Evolutionary conservation across 2,113 vertebrate species (phyloP), one percentile per base, ranked within the genome.

Genomic region (Notothenia coriiceps): DNA sequence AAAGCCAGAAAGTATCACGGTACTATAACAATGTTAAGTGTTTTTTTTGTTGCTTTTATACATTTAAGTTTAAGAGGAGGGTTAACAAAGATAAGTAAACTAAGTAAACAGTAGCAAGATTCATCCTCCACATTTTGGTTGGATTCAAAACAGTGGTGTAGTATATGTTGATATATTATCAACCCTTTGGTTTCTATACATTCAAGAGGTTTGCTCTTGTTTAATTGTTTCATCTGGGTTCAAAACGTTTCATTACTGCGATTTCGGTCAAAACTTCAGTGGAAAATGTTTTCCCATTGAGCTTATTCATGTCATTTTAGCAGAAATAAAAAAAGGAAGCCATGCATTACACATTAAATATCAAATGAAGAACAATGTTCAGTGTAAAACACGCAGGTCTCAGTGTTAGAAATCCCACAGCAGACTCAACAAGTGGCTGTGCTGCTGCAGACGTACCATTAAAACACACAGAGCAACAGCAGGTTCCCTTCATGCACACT

Each of bases 391-490:
- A 1, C 18, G 4, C 14, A 13, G 20, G 13, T 52, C 4, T 50
- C 56, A 60, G 20, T 17, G 59, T 33, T 54, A 18, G 59, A n/a
- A 51, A 40, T 40, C 35, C 35, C 47, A 12, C 33, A 63, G 72
- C 64, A 60, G 49, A 46, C 54, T 44, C 20, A 65, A 29, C 10
- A 8, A 40, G 35, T 40, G 20, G 17, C 68, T 61, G 51, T 44
- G 57, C 2, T 40, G 35, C 5, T 40, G 35, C 11, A 25, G n/a
- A 56, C 54, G 3, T 20, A 56, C 54, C 63, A 81, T 80, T 86
- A 81, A 64, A 70, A 59, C 74, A 71, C 77, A 65, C 46, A 57
- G 22, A 84, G 65, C 18, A 64, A 65, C 56, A 63, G 49, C 66
- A n/a, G 60, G 46, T 75, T 71, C 46, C 22, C 50, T 18, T 50